phyloP scores from a whole-genome alignment of 1,140 invertebrate genomes.

The Drosophila grimshawi region DNA sequence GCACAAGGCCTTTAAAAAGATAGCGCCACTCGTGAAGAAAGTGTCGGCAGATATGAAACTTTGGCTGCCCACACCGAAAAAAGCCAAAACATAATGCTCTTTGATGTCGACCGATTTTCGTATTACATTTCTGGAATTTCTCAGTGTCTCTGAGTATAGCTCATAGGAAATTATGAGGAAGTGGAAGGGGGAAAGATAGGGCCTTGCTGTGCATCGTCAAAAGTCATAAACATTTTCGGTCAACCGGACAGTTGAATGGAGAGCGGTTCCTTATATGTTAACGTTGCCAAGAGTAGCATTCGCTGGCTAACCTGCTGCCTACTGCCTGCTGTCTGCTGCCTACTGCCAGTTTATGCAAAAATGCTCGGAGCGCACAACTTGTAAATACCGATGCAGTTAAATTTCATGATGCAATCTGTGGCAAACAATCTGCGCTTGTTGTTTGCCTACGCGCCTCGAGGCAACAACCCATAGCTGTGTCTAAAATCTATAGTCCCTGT shows the following conservation, averaged over 20 bases:
- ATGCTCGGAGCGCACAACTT: constrained; percentile 46
- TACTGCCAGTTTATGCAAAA: constrained; percentile 76
- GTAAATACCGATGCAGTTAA: constrained; percentile 64
- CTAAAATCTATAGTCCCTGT: not conserved
- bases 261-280: constrained; percentile 75
- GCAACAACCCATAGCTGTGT: constrained; percentile 30
- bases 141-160: constrained; percentile 14
- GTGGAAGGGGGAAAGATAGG: constrained; percentile 47
- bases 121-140: not conserved
- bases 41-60: constrained; percentile 85
- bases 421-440: constrained; percentile 73
- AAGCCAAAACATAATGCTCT: constrained; percentile 23
- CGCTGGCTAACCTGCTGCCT: constrained; percentile 1
- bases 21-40: constrained; percentile 88
- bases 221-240: constrained; percentile 75
- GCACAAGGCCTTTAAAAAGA: constrained; percentile 90
- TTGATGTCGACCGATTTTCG: not conserved
- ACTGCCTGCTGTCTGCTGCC: constrained; percentile 18
- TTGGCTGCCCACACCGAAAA: constrained; percentile 84
- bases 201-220: constrained; percentile 63
- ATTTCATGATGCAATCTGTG: constrained; percentile 75
- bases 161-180: constrained; percentile 71
- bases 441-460: constrained; percentile 64
- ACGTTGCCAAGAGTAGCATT: constrained; percentile 14
- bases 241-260: constrained; percentile 73